Percentiles rank a stretch among this genome's conserved stretches.
Evolutionary conservation across 2,113 vertebrate genomes (phyloP).

Genomic region (Ctenomys sociabilis): DNA sequence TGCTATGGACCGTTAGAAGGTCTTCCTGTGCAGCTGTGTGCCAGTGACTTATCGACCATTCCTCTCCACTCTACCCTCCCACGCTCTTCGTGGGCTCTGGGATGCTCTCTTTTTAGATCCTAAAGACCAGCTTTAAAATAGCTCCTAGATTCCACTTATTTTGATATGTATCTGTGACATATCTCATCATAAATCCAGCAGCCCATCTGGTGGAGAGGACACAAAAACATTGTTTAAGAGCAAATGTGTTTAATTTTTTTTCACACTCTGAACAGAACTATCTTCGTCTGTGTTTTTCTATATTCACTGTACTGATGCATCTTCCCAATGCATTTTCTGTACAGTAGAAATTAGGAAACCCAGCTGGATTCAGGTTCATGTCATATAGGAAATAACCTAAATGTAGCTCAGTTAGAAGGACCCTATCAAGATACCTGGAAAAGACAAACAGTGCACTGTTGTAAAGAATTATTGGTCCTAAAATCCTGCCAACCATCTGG

Average conservation of each 20-base stretch:
- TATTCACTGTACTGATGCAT: conserved; percentile 17
- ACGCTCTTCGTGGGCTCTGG: background rate
- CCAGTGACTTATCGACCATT: background rate
- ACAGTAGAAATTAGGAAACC: conserved; percentile 23
- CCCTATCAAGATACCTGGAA: background rate
- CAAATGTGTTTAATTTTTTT: conserved; percentile 53
- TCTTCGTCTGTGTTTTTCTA: conserved; percentile 47
- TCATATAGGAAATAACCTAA: conserved; percentile 36
- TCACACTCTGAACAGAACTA: background rate
- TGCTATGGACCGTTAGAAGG: background rate
- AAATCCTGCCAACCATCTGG: background rate
- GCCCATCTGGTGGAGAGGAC: conserved; percentile 59
- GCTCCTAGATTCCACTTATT: conserved; percentile 29
- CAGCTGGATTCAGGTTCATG: conserved; percentile 35
- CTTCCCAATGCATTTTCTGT: conserved; percentile 35
- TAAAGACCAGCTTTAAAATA: background rate
- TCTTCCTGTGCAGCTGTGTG: no score
- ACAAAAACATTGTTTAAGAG: background rate
- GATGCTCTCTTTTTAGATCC: background rate
- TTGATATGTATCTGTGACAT: conserved; percentile 29
- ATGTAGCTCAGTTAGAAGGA: background rate
- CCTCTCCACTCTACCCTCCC: background rate
- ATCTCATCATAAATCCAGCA: conserved; percentile 49
- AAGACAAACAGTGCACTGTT: background rate
- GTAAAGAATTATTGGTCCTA: conserved; percentile 28